These are phyloP conservation scores for Sebastes umbrosus DNA, from an alignment of 2,797 vertebrate species.

Conservation along the genomic window DNA sequence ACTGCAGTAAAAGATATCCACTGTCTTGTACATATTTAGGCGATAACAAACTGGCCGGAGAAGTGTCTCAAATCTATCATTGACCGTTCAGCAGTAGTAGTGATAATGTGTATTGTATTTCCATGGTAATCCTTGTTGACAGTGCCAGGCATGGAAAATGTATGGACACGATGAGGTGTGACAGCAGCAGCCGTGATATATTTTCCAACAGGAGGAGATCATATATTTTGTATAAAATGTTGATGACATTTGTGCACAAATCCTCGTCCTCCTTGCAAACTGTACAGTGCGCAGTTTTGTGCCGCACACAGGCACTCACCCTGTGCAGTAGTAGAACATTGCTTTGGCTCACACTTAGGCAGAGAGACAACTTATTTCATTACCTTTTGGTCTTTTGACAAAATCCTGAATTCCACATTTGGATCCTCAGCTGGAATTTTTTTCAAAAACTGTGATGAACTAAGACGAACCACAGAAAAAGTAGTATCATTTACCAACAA, in stretches of 20 bases:
- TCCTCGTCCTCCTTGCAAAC: background rate
- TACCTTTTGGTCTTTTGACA: background rate
- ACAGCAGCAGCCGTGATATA: background rate
- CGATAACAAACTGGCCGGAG: background rate
- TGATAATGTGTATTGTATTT: slow-evolving; percentile 4
- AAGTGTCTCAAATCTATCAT: background rate
- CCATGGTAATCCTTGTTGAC: slow-evolving; percentile 16
- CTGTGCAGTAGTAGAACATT: background rate
- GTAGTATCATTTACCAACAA: background rate
- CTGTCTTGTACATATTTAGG: background rate
- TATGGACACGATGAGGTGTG: slow-evolving; percentile 6
- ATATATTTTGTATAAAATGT: background rate
- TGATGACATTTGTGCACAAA: background rate
- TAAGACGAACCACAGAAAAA: background rate
- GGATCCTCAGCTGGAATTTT: background rate
- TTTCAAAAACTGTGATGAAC: background rate
- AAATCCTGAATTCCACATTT: background rate
- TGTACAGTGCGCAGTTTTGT: background rate
- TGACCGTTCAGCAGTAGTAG: background rate
- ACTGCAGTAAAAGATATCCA: background rate
- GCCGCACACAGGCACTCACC: background rate
- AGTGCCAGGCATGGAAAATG: background rate
- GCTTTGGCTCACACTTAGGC: background rate
- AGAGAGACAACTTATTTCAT: background rate
- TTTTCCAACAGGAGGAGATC: background rate